Evolutionary conservation across 2,797 vertebrate species (phyloP).

Genomic region (Sebastes flavidus): DNA sequence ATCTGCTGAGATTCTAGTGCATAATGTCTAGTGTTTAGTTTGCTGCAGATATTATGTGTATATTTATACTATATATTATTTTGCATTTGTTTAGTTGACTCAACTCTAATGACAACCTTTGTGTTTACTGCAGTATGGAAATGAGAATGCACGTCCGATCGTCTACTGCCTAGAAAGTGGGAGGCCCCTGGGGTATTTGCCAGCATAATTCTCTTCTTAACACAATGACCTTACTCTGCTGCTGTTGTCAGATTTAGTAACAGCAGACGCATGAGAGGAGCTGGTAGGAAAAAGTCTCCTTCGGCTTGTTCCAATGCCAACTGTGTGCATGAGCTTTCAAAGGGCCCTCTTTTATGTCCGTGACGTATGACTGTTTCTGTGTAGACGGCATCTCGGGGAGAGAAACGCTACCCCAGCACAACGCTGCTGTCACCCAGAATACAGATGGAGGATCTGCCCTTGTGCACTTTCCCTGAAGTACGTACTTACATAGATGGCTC

Average conservation of each 20-base stretch:
- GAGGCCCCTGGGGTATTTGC: conserved; percentile 63
- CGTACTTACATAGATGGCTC: conserved; percentile 65
- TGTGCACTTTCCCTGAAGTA: conserved; percentile 73
- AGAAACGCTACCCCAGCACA: conserved; percentile 60
- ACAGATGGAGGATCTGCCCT: conserved; percentile 76
- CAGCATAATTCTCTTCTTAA: conserved; percentile 77
- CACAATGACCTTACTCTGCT: conserved; percentile 69
- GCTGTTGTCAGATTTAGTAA: conserved; percentile 77
- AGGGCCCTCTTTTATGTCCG: conserved; percentile 54
- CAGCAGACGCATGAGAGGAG: conserved; percentile 56
- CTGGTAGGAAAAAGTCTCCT: conserved; percentile 62
- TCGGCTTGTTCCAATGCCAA: conserved; percentile 64
- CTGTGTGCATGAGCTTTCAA: conserved; percentile 60
- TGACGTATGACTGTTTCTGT: conserved; percentile 67
- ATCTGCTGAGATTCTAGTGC: not conserved
- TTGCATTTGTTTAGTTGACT: conserved; percentile 21
- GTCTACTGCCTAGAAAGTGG: conserved; percentile 48
- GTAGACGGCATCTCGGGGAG: conserved; percentile 63
- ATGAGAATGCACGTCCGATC: conserved; percentile 39
- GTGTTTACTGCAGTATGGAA: conserved; percentile 37
- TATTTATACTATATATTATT: conserved; percentile 10
- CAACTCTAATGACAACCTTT: conserved; percentile 42
- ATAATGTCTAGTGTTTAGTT: not conserved
- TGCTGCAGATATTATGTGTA: not conserved
- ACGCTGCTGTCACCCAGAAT: conserved; percentile 70